Evolutionary conservation across 2,797 vertebrate species (phyloP).

Genomic region (Melanogrammus aeglefinus): DNA sequence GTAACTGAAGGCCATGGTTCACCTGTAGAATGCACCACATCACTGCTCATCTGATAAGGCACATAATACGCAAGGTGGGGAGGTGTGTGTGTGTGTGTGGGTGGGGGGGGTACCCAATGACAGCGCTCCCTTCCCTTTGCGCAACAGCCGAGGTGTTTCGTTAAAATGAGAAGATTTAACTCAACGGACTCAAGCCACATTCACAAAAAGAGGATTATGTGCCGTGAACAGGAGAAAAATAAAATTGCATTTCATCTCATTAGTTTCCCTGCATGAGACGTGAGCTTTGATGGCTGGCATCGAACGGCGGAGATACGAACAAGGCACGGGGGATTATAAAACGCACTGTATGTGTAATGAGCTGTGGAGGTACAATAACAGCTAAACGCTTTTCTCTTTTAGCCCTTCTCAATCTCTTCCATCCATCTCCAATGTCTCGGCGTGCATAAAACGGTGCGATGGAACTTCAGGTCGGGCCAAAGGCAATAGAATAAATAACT

Average conservation of each 20-base stretch:
- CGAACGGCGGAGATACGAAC: slow-evolving; percentile 42
- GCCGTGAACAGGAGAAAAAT: slow-evolving; percentile 29
- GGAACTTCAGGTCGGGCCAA: slow-evolving; percentile 50
- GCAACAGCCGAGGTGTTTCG: slow-evolving; percentile 22
- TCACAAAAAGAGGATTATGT: slow-evolving; percentile 25
- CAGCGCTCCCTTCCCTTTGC: slow-evolving; percentile 5
- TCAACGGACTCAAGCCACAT: slow-evolving; percentile 16
- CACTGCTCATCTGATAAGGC: slow-evolving; percentile 20
- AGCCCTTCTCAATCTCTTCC: slow-evolving; percentile 42
- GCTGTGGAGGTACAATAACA: slow-evolving; percentile 31
- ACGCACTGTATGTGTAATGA: slow-evolving; percentile 38
- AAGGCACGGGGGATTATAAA: slow-evolving; percentile 42
- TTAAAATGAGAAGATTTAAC: slow-evolving; percentile 3
- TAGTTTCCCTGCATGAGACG: slow-evolving; percentile 39
- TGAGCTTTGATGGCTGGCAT: slow-evolving; percentile 32
- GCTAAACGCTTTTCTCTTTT: slow-evolving; percentile 41
- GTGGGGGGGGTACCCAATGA: slow-evolving; percentile 21
- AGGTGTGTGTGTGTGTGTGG: background rate
- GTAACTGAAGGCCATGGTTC: background rate
- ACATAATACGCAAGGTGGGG: background rate
- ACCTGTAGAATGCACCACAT: slow-evolving; percentile 21
- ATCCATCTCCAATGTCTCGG: slow-evolving; percentile 47
- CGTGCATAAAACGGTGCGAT: slow-evolving; percentile 51
- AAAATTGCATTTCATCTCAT: slow-evolving; percentile 41
- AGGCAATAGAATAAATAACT: slow-evolving; percentile 55